These are phyloP conservation scores for Cercopithecus mona DNA, from an alignment of 2,113 vertebrate genomes.

Conservation along the genomic window DNA sequence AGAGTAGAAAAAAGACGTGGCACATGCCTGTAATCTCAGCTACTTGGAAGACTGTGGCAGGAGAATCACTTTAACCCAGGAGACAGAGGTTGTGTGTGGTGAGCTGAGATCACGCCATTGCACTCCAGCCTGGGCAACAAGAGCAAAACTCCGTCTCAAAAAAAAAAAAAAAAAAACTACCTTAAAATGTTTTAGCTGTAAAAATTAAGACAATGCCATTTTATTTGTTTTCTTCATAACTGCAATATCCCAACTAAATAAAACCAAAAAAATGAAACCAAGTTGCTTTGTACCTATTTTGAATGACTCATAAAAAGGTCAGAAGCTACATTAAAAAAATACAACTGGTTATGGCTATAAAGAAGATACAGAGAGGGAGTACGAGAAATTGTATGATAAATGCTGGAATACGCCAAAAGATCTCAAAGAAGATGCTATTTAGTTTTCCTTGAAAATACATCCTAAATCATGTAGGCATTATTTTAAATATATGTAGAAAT, in stretches of 20 bases:
- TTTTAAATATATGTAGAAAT: conserved; percentile 14
- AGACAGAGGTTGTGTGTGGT: too few species aligned
- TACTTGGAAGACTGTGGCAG: too few species aligned
- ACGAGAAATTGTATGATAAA: background rate
- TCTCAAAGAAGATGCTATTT: background rate
- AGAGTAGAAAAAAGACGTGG: too few species aligned
- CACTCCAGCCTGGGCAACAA: too few species aligned
- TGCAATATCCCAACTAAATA: background rate
- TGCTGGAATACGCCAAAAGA: background rate
- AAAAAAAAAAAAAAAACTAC: background rate
- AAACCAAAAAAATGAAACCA: background rate
- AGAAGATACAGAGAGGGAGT: background rate
- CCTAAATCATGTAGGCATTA: background rate
- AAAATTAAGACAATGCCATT: background rate
- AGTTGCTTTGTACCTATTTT: background rate
- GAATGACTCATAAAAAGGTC: background rate
- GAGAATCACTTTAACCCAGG: too few species aligned
- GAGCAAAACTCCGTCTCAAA: too few species aligned
- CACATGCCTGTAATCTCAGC: too few species aligned
- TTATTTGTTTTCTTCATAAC: background rate
- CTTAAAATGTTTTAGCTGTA: background rate
- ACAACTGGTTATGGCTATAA: background rate
- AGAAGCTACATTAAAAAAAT: background rate
- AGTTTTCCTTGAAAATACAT: background rate
- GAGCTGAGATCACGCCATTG: too few species aligned